These are phyloP conservation scores for Ctenomys sociabilis DNA, from an alignment of 2,113 vertebrate species.

Conservation along the genomic window DNA sequence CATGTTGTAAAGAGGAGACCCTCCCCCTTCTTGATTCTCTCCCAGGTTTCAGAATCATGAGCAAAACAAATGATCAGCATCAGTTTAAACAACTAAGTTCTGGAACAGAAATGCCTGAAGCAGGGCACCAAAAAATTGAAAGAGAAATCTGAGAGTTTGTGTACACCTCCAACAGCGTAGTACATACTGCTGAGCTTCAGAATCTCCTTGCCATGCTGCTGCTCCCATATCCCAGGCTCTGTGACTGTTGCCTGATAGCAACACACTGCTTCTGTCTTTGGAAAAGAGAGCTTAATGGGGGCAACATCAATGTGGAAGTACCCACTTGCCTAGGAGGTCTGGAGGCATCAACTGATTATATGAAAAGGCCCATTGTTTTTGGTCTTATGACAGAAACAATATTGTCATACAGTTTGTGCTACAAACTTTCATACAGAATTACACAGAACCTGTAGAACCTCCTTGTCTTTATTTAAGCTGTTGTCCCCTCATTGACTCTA, in stretches of 20 bases:
- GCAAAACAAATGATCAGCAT: neutral
- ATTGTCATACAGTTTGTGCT: neutral
- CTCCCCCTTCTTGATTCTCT: neutral
- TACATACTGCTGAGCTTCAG: neutral
- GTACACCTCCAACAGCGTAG: neutral
- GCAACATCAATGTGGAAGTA: neutral
- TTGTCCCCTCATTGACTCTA: too few relatives aligned
- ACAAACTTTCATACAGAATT: neutral
- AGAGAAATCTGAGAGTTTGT: neutral
- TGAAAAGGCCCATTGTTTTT: neutral
- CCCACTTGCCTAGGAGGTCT: neutral
- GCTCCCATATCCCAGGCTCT: neutral
- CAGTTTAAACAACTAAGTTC: neutral
- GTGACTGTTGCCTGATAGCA: neutral
- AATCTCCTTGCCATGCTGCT: neutral
- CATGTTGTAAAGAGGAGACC: neutral
- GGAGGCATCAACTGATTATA: neutral
- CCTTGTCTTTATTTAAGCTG: neutral
- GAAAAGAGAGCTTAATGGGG: neutral
- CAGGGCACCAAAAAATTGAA: neutral
- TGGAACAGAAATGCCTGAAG: neutral
- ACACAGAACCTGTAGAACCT: neutral
- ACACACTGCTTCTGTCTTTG: neutral
- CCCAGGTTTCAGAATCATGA: neutral
- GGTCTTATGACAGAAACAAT: neutral